Conservation (phyloP, 2,888 invertebrate species). For the Baccha elongata region DNA sequence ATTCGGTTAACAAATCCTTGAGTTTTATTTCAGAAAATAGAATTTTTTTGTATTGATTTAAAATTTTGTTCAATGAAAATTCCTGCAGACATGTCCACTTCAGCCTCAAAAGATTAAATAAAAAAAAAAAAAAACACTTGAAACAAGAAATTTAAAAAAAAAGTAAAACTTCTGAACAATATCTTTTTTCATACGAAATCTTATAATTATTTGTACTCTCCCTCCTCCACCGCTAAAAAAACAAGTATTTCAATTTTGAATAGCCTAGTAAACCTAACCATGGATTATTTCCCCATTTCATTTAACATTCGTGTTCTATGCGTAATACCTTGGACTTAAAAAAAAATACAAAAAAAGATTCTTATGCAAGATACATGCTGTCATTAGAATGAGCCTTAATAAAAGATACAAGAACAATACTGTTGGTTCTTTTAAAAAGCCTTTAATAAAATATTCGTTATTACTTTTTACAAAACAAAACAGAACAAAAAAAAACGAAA, state of each 20-base stretch:
- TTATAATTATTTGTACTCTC: not conserved
- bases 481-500: not conserved
- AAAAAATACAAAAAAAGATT: too few relatives aligned
- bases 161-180: not conserved
- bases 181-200: not conserved
- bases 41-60: too few relatives aligned
- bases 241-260: not conserved
- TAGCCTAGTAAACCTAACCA: too few relatives aligned
- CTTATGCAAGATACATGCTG: not conserved
- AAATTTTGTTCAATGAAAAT: not conserved
- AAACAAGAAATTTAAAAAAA: not conserved
- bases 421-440: not conserved
- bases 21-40: too few relatives aligned
- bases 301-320: not conserved
- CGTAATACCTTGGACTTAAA: not conserved
- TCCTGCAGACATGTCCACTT: conserved; percentile 23
- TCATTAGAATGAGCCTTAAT: not conserved
- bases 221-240: not conserved
- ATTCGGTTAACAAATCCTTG: too few relatives aligned
- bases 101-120: not conserved
- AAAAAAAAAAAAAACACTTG: not conserved
- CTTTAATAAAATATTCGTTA: not conserved
- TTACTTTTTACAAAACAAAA: not conserved
- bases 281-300: too few relatives aligned
- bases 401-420: not conserved